Conservation (phyloP, 2,113 vertebrate species). For the Raja brachyura region DNA sequence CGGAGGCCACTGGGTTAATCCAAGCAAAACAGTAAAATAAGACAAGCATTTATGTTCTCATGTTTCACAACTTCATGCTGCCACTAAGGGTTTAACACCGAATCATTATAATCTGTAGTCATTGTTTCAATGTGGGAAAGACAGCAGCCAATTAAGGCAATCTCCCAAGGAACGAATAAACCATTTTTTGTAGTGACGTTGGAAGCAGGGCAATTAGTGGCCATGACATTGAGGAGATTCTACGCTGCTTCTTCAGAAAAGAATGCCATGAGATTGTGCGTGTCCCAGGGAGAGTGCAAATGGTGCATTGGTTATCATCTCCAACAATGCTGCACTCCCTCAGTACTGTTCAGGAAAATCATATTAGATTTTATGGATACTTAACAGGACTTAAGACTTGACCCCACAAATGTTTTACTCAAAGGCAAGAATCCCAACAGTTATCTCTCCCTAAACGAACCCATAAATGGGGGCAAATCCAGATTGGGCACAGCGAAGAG, state of each 20-base stretch:
- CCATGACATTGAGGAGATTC: not conserved
- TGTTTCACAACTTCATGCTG: not conserved
- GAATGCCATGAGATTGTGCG: not conserved
- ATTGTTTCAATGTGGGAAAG: not conserved
- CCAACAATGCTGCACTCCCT: not conserved
- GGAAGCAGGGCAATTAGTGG: not conserved
- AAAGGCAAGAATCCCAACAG: not conserved
- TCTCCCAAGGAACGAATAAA: not conserved
- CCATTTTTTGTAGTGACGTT: not conserved
- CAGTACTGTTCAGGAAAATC: not conserved
- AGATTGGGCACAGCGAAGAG: too few species aligned
- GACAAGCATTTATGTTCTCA: not conserved
- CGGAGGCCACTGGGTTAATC: not conserved
- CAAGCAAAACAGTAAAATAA: not conserved
- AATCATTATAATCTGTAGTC: not conserved
- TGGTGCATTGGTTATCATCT: not conserved
- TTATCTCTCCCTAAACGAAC: not conserved
- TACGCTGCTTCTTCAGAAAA: not conserved
- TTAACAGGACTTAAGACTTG: not conserved
- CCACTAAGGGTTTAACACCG: not conserved
- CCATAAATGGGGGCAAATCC: too few species aligned
- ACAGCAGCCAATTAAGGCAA: not conserved
- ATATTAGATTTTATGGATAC: too few species aligned
- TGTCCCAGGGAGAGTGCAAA: not conserved
- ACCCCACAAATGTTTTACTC: not conserved